Evolutionary conservation across 2,113 vertebrate species (phyloP), one percentile per base, ranked within the genome.

Genomic region (Poeciliopsis retropinna): DNA sequence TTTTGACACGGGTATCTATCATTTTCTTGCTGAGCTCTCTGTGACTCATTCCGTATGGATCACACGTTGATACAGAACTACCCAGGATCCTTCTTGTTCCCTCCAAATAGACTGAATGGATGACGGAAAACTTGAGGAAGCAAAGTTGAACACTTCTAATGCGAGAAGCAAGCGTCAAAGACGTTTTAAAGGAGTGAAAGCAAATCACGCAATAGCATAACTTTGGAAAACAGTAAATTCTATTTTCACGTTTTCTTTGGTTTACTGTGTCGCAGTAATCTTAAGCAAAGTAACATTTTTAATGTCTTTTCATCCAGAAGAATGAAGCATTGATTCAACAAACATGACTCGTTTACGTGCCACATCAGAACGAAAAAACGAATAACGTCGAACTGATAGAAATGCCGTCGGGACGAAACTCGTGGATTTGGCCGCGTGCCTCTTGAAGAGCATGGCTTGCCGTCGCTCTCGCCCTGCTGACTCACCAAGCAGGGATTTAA

Each of bases 401-500:
- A 57, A 3, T 9, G 22, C 22, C 25, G 10, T 70, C 30, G 31
- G 14, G 28, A 0, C 22, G 4, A 65, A 12, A 29, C 47, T 54
- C 60, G 47, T 60, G 22, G 63, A 57, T 13, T 5, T 60, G 34
- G 2, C 39, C 10, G 34, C 67, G 44, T 0, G 17, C 9, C 63
- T 44, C 57, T 67, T 70, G 70, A n/a, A 57, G 25, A 3, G 22
- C 51, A n/a, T 9, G 51, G 51, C 75, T 51, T 67, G 51, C 57
- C 39, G 27, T 17, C 32, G 61, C 28, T 22, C 64, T 0, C 25
- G 61, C 64, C 68, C 60, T 25, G 39, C 68, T 75, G 62, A 22
- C 12, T 2, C 2, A 3, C 57, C 68, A 37, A 82, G 64, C 70
- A 73, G 75, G 67, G 71, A 60, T 63, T 11, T 51, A 73, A 61